Base-by-base conservation (phyloP, 2,113 vertebrate genomes). In the Lagopus leucura region DNA sequence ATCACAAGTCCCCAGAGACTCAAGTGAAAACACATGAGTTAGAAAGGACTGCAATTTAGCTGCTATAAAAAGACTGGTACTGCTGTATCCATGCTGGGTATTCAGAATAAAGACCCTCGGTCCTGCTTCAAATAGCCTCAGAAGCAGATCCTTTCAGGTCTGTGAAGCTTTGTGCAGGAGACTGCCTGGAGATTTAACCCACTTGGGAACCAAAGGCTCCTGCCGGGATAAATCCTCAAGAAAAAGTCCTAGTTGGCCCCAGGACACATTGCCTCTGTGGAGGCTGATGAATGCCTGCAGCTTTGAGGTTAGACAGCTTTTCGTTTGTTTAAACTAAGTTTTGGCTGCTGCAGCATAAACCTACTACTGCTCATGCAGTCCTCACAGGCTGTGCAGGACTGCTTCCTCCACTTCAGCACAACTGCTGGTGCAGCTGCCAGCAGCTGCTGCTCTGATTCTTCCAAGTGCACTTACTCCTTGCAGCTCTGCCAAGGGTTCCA, bases 291-390 rank as follows among this genome's bases (percentile, higher is more conserved):
- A 94, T 84, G 90, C 76, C 80, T 93, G 80, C 73, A 94, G 88
- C 92, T 88, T 78, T 79, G 90, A 91, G 82, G 75, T 94, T 92
- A 91, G 85, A 89, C 91, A 93, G 91, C 61, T 92, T 76, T 94
- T 52, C 52, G 88, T 96, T 96, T 93, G 89, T 94, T 97, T 95
- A 92, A 96, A 94, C 34, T 67, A 11, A 88, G 79, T 91, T 86
- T 92, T 94, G 95, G 94, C 96, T 93, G 87, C 93, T 93, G 89
- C 85, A 97, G 82, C 76, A 83, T 88, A 94, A 96, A 93, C 76
- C 88, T 94, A 93, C 88, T 95, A 92, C 89, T 91, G 94, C 94
- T 94, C 22, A 20, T 54, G 67, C 71, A 96, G 63, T 63, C 84
- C 71, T 86, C 1, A 18, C 11, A 43, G 91, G 79, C 89, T 95